Evolutionary conservation across 1,140 invertebrate species (phyloP).

Genomic region (Trichonephila clavipes): DNA sequence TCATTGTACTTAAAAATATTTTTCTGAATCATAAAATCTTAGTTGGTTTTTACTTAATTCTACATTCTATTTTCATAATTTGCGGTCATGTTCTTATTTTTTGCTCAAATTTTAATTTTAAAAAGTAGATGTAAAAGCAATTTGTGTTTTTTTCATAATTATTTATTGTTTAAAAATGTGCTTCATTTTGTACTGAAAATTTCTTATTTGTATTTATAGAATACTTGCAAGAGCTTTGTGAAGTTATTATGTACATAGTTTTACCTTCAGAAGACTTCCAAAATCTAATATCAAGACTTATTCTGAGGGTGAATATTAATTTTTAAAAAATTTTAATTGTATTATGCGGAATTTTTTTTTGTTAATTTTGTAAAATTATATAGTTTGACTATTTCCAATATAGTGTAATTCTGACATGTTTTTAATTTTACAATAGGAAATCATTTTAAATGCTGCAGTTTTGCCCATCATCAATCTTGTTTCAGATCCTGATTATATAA

Average conservation of each 20-base stretch:
- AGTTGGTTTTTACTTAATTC: background rate
- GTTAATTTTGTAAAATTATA: background rate
- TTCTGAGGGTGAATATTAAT: constrained; percentile 82
- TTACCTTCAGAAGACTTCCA: constrained; percentile 92
- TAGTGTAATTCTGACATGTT: background rate
- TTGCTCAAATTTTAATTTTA: background rate
- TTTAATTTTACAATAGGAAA: constrained; percentile 85
- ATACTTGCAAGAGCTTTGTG: constrained; percentile 91
- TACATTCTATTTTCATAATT: background rate
- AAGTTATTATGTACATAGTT: constrained; percentile 91
- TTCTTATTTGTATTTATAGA: constrained; percentile 83
- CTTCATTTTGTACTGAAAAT: no score
- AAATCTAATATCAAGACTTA: constrained; percentile 88
- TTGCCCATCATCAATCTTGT: constrained; percentile 89
- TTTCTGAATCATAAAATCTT: no score
- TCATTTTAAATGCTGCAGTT: constrained; percentile 90
- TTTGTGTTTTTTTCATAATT: background rate
- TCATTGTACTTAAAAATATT: no score
- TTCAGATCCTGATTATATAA: constrained; percentile 96
- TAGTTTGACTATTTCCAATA: no score
- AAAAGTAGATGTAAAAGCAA: background rate
- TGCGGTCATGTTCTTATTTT: background rate
- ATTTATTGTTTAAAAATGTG: no score
- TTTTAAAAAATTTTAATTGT: background rate
- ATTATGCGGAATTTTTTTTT: background rate